These are phyloP conservation scores for Periplaneta americana DNA, from an alignment of 1,140 invertebrate species.

Conservation along the genomic window DNA sequence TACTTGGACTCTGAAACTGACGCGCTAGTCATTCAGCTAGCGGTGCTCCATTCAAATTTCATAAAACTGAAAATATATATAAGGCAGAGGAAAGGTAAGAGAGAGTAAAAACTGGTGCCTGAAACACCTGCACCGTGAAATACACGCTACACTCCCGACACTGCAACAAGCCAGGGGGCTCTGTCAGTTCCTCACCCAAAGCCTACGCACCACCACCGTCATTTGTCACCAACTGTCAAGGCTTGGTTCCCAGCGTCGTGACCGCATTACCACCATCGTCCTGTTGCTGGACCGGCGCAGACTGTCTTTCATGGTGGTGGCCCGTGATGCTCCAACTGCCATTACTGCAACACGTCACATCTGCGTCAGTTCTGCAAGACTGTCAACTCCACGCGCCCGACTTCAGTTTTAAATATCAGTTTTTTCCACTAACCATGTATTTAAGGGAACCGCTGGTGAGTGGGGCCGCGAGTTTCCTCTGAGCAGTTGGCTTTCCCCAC, in stretches of 20 bases:
- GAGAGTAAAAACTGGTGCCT: no score
- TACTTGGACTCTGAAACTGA: no score
- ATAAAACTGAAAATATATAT: no score
- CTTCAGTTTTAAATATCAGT: background rate
- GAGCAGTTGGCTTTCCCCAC: background rate
- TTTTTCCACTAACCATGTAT: background rate
- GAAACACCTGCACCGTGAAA: no score
- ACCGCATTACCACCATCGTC: background rate
- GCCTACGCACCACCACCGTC: no score
- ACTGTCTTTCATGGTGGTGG: background rate
- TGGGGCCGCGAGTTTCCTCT: background rate
- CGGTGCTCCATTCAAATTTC: no score
- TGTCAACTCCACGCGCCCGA: background rate
- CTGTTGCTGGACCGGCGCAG: background rate
- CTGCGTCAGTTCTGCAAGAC: background rate
- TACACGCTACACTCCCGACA: no score
- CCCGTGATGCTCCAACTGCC: background rate
- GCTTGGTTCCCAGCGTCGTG: no score
- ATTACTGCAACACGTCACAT: background rate
- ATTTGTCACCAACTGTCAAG: no score
- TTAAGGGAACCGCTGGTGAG: background rate
- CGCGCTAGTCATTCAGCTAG: no score
- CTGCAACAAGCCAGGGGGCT: background rate
- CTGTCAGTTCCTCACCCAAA: no score
- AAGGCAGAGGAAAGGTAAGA: no score